phyloP scores from a whole-genome alignment of 2,113 vertebrate genomes.

The Melanerpes aurifrons region DNA sequence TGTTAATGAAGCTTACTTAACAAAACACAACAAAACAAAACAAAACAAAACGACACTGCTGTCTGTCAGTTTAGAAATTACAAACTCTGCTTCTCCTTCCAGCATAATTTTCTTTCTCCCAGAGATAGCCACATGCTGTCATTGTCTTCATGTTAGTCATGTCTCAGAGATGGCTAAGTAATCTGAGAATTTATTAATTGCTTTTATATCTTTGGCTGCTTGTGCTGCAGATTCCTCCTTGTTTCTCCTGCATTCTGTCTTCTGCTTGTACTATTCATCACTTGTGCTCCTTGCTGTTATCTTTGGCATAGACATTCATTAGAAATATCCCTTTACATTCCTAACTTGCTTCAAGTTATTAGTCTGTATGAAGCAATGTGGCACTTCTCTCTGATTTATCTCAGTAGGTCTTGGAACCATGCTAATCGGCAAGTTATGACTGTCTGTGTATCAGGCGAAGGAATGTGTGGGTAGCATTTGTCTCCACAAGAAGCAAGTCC shows the following conservation, averaged over 20 bases:
- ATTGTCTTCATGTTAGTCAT: background rate
- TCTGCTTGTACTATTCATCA: background rate
- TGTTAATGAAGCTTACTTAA: background rate
- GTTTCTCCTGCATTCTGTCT: background rate
- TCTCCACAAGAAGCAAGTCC: background rate
- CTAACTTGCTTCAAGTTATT: background rate
- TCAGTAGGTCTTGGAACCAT: constrained; percentile 14
- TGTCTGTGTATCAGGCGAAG: background rate
- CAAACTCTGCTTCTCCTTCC: background rate
- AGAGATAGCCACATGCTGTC: background rate
- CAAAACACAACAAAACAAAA: background rate
- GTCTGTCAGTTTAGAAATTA: background rate
- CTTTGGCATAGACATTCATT: constrained; percentile 11
- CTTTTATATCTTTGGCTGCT: constrained; percentile 7
- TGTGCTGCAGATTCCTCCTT: constrained; percentile 19
- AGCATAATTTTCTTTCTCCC: background rate
- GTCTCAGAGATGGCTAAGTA: background rate
- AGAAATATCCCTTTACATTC: constrained; percentile 21
- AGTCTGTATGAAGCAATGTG: constrained; percentile 26
- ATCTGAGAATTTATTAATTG: constrained; percentile 33
- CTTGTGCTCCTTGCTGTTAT: background rate
- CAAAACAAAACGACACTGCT: background rate
- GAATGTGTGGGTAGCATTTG: constrained; percentile 49
- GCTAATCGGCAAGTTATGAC: constrained; percentile 19
- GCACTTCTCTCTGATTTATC: constrained; percentile 37